Conservation (phyloP, 2,797 vertebrate genomes). For the Enteromius argenteus region DNA sequence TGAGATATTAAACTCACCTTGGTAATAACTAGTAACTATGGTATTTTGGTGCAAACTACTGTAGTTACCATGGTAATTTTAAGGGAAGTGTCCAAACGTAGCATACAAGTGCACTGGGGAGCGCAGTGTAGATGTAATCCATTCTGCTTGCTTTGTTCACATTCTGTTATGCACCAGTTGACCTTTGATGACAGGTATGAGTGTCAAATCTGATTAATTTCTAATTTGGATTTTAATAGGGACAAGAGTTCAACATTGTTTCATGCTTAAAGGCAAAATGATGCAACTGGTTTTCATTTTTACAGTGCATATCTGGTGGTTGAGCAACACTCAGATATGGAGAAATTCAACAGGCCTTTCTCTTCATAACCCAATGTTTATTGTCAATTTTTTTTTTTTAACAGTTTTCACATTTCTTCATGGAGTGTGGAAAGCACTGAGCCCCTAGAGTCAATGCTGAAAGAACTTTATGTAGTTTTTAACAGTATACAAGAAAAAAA, state of each 20-base stretch:
- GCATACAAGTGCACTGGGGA: neutral
- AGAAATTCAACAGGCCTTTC: constrained; percentile 41
- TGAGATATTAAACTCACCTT: neutral
- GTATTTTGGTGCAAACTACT: neutral
- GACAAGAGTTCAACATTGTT: neutral
- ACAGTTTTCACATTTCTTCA: neutral
- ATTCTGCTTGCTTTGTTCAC: constrained; percentile 6
- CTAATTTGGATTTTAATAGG: neutral
- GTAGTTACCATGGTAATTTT: constrained; percentile 1
- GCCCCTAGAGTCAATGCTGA: neutral
- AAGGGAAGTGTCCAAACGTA: neutral
- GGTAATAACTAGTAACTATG: neutral
- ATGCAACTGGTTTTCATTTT: constrained; percentile 30
- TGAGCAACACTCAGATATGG: constrained; percentile 18
- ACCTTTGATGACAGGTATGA: neutral
- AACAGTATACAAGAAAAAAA: neutral
- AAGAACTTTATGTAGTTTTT: neutral
- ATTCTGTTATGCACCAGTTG: neutral
- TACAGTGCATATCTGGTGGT: neutral
- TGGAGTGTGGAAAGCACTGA: neutral
- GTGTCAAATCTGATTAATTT: neutral
- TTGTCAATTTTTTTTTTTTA: neutral
- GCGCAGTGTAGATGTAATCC: neutral
- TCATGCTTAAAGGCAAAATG: constrained; percentile 1
- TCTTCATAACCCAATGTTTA: neutral